Conservation (phyloP, 2,113 vertebrate genomes). For the Meleagris gallopavo region DNA sequence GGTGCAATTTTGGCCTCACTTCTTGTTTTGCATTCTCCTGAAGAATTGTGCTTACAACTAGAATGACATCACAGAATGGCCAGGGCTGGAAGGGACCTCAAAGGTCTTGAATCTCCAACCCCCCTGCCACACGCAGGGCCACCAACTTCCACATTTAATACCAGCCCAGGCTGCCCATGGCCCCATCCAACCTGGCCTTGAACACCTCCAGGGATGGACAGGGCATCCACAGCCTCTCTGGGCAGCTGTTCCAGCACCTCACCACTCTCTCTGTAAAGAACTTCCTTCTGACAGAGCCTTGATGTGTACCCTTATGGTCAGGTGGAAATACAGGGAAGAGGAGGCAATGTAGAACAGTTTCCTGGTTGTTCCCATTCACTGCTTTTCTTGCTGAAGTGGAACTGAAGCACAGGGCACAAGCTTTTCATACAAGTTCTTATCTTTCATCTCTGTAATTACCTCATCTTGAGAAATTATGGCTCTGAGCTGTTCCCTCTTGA, state of each 20-base stretch:
- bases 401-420: not conserved
- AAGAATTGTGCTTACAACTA: not conserved
- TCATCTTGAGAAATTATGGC: not conserved
- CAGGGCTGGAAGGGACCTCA: no score
- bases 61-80: not conserved
- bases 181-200: no score
- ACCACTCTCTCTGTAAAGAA: no score
- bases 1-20: not conserved
- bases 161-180: no score
- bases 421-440: not conserved
- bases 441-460: not conserved
- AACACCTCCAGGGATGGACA: no score
- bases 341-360: not conserved
- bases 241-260: no score
- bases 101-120: no score
- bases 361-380: not conserved
- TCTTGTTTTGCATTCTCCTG: not conserved
- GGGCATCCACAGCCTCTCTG: no score
- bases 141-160: no score
- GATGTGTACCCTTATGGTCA: not conserved
- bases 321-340: not conserved
- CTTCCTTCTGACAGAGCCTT: not conserved
- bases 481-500: constrained; percentile 4
- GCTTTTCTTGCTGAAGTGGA: not conserved
- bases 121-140: no score